Percentiles rank a stretch among this genome's conserved stretches.
Conservation (phyloP, 2,888 invertebrate species). For the Parthenolecanium corni region DNA sequence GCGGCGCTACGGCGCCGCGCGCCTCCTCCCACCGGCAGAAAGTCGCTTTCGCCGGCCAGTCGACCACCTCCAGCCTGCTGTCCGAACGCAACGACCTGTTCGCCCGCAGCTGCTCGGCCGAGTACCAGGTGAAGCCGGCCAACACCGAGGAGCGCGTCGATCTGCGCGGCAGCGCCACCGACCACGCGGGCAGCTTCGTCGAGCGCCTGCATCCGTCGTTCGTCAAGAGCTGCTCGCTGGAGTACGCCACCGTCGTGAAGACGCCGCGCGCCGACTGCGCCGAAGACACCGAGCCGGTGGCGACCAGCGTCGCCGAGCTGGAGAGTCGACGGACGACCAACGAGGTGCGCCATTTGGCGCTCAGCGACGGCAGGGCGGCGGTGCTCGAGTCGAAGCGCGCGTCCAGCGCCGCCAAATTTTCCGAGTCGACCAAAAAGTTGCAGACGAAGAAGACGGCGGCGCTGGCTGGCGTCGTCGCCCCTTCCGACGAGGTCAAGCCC, state of each 20-base stretch:
- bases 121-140: conserved; percentile 4
- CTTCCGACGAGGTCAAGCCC: neutral
- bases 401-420: neutral
- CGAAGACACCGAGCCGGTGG: neutral
- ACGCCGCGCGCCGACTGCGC: neutral
- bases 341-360: neutral
- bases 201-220: neutral
- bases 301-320: neutral
- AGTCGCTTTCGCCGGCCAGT: neutral
- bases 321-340: neutral
- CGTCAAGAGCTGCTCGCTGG: conserved; percentile 12
- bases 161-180: neutral
- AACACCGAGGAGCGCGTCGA: too few relatives aligned
- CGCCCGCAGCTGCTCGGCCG: conserved; percentile 1
- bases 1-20: too few relatives aligned
- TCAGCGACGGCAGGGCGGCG: neutral
- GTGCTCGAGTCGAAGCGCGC: neutral
- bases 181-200: neutral
- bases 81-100: neutral
- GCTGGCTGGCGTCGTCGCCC: neutral
- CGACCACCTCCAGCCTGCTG: neutral
- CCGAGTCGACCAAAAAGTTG: neutral
- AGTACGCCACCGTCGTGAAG: conserved; percentile 6
- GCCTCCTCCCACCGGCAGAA: neutral
- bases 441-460: neutral